Base-by-base conservation (phyloP, 1,140 invertebrate species). In the Chrysoperla carnea region DNA sequence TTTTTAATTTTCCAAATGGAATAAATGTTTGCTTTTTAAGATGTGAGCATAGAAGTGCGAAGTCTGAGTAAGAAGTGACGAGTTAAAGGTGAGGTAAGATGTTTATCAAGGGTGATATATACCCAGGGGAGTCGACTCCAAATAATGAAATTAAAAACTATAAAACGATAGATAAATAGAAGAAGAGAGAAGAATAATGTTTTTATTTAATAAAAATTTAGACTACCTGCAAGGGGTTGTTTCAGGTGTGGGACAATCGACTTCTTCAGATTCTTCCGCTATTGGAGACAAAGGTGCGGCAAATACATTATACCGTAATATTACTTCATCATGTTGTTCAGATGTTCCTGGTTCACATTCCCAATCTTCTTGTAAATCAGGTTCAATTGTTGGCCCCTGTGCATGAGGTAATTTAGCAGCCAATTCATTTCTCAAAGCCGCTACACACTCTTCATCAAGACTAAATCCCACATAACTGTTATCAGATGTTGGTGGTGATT, bases 361-460 rank as follows among this genome's bases (percentile, higher is more conserved):
- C 62, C 68, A 38, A 38, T 51, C 47, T 29, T 50, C 40, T 43
- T 46, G 44, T 23, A 23, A 23, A 35, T 17, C 40, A 36, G 35
- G 33, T 40, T 49, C 47, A 36, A 36, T 42, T 0, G 42, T 40
- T 4, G 36, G 40, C n/a, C 48, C 72, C 48, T 53, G 75, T 6
- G 74, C 76, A 47, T 73, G 63, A 35, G 78, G 77, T 44, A 83
- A 59, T 58, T 81, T 83, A 39, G 77, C 68, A 49, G 71, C 64
- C 36, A 82, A 56, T 56, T 82, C 78, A 50, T 76, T 80, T 47
- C 78, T 58, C 43, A 81, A 68, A 2, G 77, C 77, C 12, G 72
- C 66, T 45, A 80, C 74, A 51, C 76, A 75, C 50, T 78, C 78
- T 48, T 79, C 77, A 51, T 81, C 75, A 41, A 80, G 63, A 17